These are phyloP conservation scores for Zaprionus nigranus DNA, from an alignment of 1,140 invertebrate genomes.

Conservation along the genomic window DNA sequence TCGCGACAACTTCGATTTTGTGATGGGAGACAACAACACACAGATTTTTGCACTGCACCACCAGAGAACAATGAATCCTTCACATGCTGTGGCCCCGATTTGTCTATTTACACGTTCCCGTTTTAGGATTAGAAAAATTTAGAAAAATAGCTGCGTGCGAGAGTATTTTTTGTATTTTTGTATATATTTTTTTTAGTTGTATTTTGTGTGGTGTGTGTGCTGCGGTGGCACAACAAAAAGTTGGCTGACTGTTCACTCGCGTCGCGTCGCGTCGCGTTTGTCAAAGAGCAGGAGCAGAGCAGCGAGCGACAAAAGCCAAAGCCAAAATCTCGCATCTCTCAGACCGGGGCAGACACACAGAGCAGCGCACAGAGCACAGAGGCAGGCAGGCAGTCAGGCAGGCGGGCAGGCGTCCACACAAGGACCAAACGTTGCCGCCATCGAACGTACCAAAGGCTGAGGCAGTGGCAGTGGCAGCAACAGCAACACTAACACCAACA, in stretches of 20 bases:
- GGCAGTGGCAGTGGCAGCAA: constrained; percentile 14
- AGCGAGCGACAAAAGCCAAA: constrained; percentile 81
- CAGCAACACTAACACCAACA: constrained; percentile 52
- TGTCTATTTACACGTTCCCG: constrained; percentile 13
- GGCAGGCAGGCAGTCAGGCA: constrained; percentile 9
- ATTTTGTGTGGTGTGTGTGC: constrained; percentile 21
- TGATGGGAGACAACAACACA: constrained; percentile 5
- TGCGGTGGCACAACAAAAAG: constrained; percentile 67
- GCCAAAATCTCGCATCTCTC: constrained; percentile 73
- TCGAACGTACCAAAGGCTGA: constrained; percentile 51
- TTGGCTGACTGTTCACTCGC: constrained; percentile 77
- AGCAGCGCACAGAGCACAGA: constrained; percentile 12
- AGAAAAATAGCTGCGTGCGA: constrained; percentile 50
- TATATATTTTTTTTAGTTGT: constrained; percentile 50
- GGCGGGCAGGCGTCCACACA: constrained; percentile 43
- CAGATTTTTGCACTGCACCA: constrained; percentile 3
- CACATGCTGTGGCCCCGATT: constrained; percentile 11
- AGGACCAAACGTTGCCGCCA: constrained; percentile 80
- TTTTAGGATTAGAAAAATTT: constrained; percentile 49
- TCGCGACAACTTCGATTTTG: constrained; percentile 58
- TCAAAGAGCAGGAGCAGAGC: constrained; percentile 68
- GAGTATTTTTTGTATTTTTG: background rate
- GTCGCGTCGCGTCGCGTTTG: constrained; percentile 78
- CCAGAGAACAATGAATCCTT: constrained; percentile 7
- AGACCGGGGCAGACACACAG: constrained; percentile 44